Base-by-base conservation (phyloP, 2,797 vertebrate genomes). In the Zenarchopterus dispar region DNA sequence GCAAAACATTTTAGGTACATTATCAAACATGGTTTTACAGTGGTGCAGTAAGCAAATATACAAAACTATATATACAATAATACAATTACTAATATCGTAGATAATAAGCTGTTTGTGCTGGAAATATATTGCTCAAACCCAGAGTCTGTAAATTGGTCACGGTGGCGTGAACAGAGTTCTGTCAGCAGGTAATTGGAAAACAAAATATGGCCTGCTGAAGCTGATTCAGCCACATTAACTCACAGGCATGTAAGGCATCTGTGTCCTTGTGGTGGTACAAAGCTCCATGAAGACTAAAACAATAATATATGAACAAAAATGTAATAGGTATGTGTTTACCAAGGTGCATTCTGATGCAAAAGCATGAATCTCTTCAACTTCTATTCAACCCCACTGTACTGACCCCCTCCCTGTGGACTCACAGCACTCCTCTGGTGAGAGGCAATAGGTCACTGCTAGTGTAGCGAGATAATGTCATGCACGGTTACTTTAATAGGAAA, bases 101-200 rank as follows among this genome's bases (percentile, higher is more conserved):
- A 77, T 78, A 84, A 80, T 79, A 74, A 69, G 67, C 58, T 73
- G 66, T 77, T 80, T 78, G 62, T 60, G 50, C 36, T 70, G 63
- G 44, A 75, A 77, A 81, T 75, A 54, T 75, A 84, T 61, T 66
- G 60, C 75, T 59, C 36, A 42, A 81, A 80, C 67, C 60, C 50
- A 26, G 49, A 56, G 75, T 78, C 70, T 70, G 49, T 79, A 88
- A 88, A 88, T 85, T 87, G 75, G 78, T 86, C 86, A 78, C 50
- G 73, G 75, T 81, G 67, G 60, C 46, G 48, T 78, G 80, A 59
- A 43, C 76, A 74, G 73, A 73, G 54, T 71, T 76, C 66, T 83
- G 71, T 79, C 60, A 22, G 56, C 61, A 49, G 72, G 75, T 85
- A 88, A 89, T 87, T 88, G 88, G 77, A 81, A 87, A 87, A 86